Conservation (phyloP, 1,140 invertebrate genomes). For the Drosophila prosaltans region DNA sequence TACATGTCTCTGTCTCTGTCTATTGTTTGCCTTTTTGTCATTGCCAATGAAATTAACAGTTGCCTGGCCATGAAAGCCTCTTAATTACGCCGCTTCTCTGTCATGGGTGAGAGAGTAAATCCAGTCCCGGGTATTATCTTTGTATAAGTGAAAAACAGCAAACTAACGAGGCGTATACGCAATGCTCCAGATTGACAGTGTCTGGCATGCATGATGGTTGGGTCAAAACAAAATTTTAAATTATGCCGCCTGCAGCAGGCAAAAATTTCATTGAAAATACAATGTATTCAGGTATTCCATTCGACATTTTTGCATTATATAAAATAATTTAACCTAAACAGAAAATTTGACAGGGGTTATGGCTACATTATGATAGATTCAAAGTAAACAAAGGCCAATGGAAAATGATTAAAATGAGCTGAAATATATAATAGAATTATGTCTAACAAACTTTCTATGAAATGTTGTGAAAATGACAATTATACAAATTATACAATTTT, state of each 20-base stretch:
- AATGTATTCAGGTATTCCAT: neutral
- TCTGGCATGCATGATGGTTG: neutral
- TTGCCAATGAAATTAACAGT: slow-evolving; percentile 10
- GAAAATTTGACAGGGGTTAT: too few relatives aligned
- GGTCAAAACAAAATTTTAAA: neutral
- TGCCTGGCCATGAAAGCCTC: slow-evolving; percentile 6
- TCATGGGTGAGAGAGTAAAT: neutral
- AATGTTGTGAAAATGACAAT: too few relatives aligned
- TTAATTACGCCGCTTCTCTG: neutral
- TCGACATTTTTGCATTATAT: too few relatives aligned
- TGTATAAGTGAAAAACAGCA: neutral
- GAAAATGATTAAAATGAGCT: too few relatives aligned
- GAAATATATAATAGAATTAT: too few relatives aligned
- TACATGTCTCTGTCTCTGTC: neutral
- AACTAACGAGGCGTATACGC: slow-evolving; percentile 12
- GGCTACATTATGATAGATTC: too few relatives aligned
- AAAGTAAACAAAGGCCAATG: too few relatives aligned
- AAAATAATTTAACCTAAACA: too few relatives aligned
- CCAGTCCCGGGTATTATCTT: neutral
- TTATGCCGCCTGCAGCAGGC: slow-evolving; percentile 1
- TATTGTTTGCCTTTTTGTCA: neutral
- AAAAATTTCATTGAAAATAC: neutral
- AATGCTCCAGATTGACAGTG: slow-evolving; percentile 5
- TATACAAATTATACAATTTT: too few relatives aligned
- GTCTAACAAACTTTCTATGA: too few relatives aligned